phyloP scores from a whole-genome alignment of 2,797 vertebrate species.

The Pygocentrus nattereri region DNA sequence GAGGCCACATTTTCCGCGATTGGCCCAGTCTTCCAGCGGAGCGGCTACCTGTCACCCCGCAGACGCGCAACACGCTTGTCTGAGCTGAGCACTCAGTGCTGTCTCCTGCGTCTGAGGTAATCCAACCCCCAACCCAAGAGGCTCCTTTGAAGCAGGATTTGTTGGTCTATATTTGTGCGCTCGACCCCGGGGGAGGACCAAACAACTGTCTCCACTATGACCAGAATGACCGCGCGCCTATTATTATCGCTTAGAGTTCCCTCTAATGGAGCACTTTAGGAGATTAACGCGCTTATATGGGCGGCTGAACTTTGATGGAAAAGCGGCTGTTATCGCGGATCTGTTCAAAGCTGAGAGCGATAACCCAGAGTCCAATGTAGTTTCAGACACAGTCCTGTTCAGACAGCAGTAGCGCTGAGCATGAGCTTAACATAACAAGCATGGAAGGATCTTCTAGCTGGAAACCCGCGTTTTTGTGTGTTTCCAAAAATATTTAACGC shows the following conservation, averaged over 20 bases:
- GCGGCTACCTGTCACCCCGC: background rate
- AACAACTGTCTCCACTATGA: constrained; percentile 88
- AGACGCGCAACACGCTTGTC: background rate
- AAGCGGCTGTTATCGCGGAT: constrained; percentile 71
- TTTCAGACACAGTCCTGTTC: constrained; percentile 68
- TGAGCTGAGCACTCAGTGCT: constrained; percentile 50
- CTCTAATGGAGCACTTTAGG: constrained; percentile 83
- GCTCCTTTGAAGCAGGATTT: constrained; percentile 68
- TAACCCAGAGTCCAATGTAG: constrained; percentile 61
- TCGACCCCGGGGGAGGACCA: constrained; percentile 77
- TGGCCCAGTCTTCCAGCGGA: background rate
- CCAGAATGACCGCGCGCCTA: constrained; percentile 84
- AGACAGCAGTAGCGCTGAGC: too few species aligned
- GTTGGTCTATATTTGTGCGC: constrained; percentile 67
- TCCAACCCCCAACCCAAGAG: constrained; percentile 58
- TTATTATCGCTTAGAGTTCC: constrained; percentile 81
- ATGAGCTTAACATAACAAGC: too few species aligned
- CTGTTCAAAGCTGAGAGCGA: constrained; percentile 56
- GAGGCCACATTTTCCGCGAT: background rate
- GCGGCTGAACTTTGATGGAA: constrained; percentile 81
- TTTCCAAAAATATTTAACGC: too few species aligned
- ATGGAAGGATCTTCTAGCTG: too few species aligned
- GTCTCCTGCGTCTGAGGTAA: constrained; percentile 67
- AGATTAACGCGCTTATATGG: constrained; percentile 75
- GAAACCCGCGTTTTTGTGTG: too few species aligned